Percentiles rank a stretch among this genome's conserved stretches.
These are phyloP conservation scores for Strigamia transsilvanica DNA, from an alignment of 2,888 invertebrate species.

Conservation along the genomic window DNA sequence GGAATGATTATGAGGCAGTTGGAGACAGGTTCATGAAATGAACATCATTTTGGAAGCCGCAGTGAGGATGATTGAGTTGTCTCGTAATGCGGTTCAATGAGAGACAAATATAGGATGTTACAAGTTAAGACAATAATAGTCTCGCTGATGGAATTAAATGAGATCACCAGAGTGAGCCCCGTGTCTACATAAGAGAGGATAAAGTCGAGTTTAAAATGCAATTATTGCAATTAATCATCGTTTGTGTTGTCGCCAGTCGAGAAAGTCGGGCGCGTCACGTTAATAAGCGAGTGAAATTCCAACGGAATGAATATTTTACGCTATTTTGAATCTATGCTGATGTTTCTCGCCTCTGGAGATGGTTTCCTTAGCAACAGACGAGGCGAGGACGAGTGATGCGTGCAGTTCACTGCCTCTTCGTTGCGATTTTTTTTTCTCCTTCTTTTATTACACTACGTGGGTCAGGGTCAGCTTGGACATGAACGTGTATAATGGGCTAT, in stretches of 20 bases:
- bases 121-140: slow-evolving; percentile 8
- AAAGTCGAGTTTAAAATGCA: background rate
- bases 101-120: slow-evolving; percentile 8
- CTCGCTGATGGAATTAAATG: slow-evolving; percentile 1
- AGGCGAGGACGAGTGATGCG: slow-evolving; percentile 8
- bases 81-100: background rate
- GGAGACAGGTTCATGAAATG: slow-evolving; percentile 8
- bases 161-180: background rate
- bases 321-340: background rate
- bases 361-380: slow-evolving; percentile 3
- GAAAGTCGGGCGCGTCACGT: too few relatives aligned
- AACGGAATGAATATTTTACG: background rate
- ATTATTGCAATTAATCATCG: slow-evolving; percentile 2
- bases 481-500: slow-evolving; percentile 8
- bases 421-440: background rate
- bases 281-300: too few relatives aligned
- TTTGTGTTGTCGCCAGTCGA: background rate
- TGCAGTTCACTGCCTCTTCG: background rate
- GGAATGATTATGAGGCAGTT: background rate
- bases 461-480: slow-evolving; percentile 8
- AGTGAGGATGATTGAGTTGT: slow-evolving; percentile 8
- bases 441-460: slow-evolving; percentile 8
- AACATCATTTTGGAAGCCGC: background rate
- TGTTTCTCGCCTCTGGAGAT: background rate
- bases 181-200: background rate